Evolutionary conservation across 2,113 vertebrate genomes (phyloP).

Genomic region (Acinonyx jubatus): DNA sequence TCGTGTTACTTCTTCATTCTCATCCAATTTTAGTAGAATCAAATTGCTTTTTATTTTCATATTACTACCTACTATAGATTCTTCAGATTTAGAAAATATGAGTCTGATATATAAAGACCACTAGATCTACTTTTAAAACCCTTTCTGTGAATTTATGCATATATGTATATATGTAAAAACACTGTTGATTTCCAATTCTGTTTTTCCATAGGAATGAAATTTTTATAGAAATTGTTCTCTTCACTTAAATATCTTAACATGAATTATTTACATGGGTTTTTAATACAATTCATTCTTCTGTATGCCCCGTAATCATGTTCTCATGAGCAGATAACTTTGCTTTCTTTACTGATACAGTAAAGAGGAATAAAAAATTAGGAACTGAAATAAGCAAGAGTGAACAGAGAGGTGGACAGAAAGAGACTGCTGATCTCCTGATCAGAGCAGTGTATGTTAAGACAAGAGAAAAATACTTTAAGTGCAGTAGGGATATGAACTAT

Average conservation of each 20-base stretch:
- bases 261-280: conserved; percentile 61
- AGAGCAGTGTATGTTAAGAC: neutral
- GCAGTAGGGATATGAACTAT: neutral
- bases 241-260: conserved; percentile 68
- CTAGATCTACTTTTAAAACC: conserved; percentile 49
- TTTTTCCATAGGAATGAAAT: conserved; percentile 62
- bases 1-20: conserved; percentile 73
- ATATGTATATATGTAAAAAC: conserved; percentile 62
- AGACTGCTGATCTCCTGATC: neutral
- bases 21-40: conserved; percentile 60
- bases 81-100: conserved; percentile 53
- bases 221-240: conserved; percentile 57
- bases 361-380: conserved; percentile 17
- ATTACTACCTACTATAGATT: conserved; percentile 44
- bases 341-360: neutral
- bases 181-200: conserved; percentile 62
- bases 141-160: conserved; percentile 64
- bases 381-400: neutral
- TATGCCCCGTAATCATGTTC: conserved; percentile 35
- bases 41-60: conserved; percentile 68
- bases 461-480: neutral
- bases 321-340: conserved; percentile 22
- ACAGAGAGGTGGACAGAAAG: neutral
- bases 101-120: conserved; percentile 11
- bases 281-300: conserved; percentile 53